Base-by-base conservation (phyloP, 2,888 invertebrate genomes). In the Perizoma affinitatum region DNA sequence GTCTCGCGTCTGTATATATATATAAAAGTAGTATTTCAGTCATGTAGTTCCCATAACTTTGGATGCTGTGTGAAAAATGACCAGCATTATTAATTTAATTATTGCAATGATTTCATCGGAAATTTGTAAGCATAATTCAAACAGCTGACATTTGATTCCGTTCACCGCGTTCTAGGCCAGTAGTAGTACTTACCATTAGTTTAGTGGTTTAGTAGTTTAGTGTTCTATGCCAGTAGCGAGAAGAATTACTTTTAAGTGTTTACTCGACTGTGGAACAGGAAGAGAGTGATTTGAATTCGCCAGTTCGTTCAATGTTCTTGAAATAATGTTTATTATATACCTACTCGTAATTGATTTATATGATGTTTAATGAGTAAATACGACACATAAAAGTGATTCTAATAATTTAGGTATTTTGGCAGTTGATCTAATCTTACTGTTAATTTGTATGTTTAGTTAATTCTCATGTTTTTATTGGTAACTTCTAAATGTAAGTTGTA, bases 151-250 rank as follows among this genome's bases (percentile, higher is more conserved):
- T 11, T 11, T 11, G 6, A 11, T 44, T 11, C 11, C 45, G 22
- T 5, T 22, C 56, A 41, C 48, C 51, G 60, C 65, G 50, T 65
- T 67, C 70, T 71, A 8, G 43, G 57, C 58, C 64, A 55, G 72
- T 73, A 72, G 58, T 70, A 22, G 22, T 22, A 22, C 1, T 22
- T 75, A 71, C 64, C 71, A 67, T 66, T 77, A 67, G 66, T 69
- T 22, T 22, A 22, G 22, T 22, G 52, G 46, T 58, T 45, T 22
- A 54, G 8, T 36, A 36, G 38, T n/a, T 43, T 46, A 34, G 22
- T 22, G 44, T 7, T 11, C 22, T 9, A 40, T 10, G 41, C 50
- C 48, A 49, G 55, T 46, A 33, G 45, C 11, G 33, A n/a, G 38
- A 36, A 42, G 59, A 51, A 57, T 60, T 57, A 36, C 63, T 54